These are phyloP conservation scores for Cuculus canorus DNA, from an alignment of 2,797 vertebrate genomes.

Conservation along the genomic window DNA sequence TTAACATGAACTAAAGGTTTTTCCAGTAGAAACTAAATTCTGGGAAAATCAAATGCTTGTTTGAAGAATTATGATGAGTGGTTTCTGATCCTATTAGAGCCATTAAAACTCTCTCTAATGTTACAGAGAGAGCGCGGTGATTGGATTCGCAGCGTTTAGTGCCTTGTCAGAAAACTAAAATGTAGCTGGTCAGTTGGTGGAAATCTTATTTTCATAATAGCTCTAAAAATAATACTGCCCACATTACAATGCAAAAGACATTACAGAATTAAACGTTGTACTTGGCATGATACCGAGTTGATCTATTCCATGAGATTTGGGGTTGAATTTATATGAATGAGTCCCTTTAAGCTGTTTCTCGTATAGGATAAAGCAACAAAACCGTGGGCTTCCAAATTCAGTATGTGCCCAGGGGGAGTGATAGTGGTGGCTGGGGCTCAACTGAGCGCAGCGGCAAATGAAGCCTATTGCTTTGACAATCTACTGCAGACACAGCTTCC, in stretches of 20 bases:
- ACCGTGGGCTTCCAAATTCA: not conserved
- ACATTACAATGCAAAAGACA: not conserved
- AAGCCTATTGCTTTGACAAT: conserved; percentile 55
- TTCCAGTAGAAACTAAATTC: conserved; percentile 56
- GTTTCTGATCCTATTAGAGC: conserved; percentile 64
- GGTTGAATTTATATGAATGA: not conserved
- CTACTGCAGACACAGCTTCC: not conserved
- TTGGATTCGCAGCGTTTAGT: conserved; percentile 68
- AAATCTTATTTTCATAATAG: not conserved
- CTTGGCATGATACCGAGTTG: not conserved
- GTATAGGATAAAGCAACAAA: not conserved
- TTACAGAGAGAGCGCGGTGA: conserved; percentile 46
- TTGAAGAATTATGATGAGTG: conserved; percentile 44
- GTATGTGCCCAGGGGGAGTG: not conserved
- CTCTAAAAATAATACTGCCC: not conserved
- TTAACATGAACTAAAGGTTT: conserved; percentile 61
- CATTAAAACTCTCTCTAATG: conserved; percentile 62
- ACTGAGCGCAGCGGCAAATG: not conserved
- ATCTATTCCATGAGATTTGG: not conserved
- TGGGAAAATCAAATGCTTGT: conserved; percentile 61
- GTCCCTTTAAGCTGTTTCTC: not conserved
- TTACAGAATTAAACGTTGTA: not conserved
- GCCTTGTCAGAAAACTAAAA: conserved; percentile 66
- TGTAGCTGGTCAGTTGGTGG: conserved; percentile 18
- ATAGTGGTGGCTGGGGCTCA: not conserved